Evolutionary conservation across 1,140 invertebrate genomes (phyloP), one percentile per base, ranked within the genome.

Genomic region (Orussus abietinus): DNA sequence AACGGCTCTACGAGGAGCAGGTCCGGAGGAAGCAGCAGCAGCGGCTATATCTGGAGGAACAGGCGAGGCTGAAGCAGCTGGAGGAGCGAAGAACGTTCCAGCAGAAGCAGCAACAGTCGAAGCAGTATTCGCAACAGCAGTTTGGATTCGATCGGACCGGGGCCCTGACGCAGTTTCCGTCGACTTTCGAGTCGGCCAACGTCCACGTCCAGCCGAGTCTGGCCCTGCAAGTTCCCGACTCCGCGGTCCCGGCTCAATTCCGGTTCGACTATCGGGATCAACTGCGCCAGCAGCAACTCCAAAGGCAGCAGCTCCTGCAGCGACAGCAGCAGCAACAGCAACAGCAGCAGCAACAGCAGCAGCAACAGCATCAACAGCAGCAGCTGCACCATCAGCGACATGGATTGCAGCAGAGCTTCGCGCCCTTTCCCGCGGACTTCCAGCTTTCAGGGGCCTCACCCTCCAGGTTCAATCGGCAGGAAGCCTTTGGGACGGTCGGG

Each of bases 1-100:
- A 82, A 53, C 76, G 82, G 41, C 55, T 79, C 1, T 75, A 77
- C 33, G 75, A 78, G 37, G 70, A 78, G 37, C 74, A 74, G 7
- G 10, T 72, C 5, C 53, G 67, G n/a, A 57, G 66, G 31, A 69
- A 74, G 41, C 65, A 79, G 31, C 69, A 77, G 13, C 77, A 80
- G 41, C 58, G 63, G 37, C 45, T 68, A 47, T 62, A 66, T 20
- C 58, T 73, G 13, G 68, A 77, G 15, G 71, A 80, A 37, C 69
- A 75, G 37, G 49, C 55, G 20, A 51, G 74, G 32, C 41, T 69
- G 21, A 74, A 79, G 51, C 72, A 77, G 42, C 52, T 62, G 1
- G 56, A 59, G 17, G 59, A 65, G 33, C 59, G 66, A 38, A 42
- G 55, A 18, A 51, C 73, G 30, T 47, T 66, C 12, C 72, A 78